Conservation (phyloP, 2,888 invertebrate genomes). For the Agrotis puta region DNA sequence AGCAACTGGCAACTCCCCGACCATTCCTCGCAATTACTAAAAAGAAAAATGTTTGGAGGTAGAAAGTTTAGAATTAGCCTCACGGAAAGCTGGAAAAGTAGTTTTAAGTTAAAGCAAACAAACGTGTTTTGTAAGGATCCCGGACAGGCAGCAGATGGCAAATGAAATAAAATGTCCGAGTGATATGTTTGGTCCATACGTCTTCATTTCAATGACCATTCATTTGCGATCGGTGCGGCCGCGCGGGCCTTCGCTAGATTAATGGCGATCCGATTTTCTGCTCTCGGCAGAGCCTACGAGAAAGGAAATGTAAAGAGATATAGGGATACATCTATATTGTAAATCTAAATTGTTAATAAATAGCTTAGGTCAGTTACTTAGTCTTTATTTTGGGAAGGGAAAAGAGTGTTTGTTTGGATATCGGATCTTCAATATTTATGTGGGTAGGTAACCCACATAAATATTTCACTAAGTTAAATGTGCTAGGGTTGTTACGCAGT, state of each 20-base stretch:
- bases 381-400: slow-evolving; percentile 32
- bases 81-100: slow-evolving; percentile 67
- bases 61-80: slow-evolving; percentile 76
- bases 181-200: slow-evolving; percentile 84
- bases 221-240: slow-evolving; percentile 81
- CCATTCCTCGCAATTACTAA: slow-evolving; percentile 78
- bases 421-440: background rate
- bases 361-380: slow-evolving; percentile 40
- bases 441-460: background rate
- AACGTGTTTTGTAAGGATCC: slow-evolving; percentile 72
- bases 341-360: slow-evolving; percentile 58
- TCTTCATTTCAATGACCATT: slow-evolving; percentile 87
- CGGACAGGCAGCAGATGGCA: slow-evolving; percentile 71
- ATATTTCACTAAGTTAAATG: background rate
- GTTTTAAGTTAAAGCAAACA: slow-evolving; percentile 75
- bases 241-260: slow-evolving; percentile 76
- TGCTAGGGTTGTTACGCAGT: too few species aligned
- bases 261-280: slow-evolving; percentile 81
- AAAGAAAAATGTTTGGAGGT: slow-evolving; percentile 72
- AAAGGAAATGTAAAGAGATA: slow-evolving; percentile 60
- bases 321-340: slow-evolving; percentile 39
- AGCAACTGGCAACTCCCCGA: slow-evolving; percentile 57
- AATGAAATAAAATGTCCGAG: slow-evolving; percentile 81
- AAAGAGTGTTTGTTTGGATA: slow-evolving; percentile 1
- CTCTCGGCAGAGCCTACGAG: slow-evolving; percentile 71